Percentiles rank a stretch among this genome's conserved stretches.
Evolutionary conservation across 2,888 invertebrate species (phyloP).

Genomic region (Crioceris asparagi): DNA sequence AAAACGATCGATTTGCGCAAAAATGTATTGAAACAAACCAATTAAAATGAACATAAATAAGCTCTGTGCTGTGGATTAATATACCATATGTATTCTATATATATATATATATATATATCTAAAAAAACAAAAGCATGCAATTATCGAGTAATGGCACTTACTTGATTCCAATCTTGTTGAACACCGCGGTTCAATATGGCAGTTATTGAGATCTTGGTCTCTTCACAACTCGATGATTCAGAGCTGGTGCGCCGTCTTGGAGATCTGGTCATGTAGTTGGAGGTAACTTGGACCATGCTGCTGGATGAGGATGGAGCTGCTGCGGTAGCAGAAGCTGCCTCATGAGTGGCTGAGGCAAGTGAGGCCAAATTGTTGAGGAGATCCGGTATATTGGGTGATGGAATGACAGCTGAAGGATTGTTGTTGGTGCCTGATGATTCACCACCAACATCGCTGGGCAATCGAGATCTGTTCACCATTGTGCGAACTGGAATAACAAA

Average conservation of each 20-base stretch:
- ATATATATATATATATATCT: not conserved
- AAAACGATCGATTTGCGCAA: no score
- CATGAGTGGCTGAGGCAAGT: constrained; percentile 19
- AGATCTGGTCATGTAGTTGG: constrained; percentile 13
- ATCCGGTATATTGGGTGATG: constrained; percentile 17
- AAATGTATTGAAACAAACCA: no score
- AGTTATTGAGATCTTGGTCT: constrained; percentile 24
- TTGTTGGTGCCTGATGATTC: no score
- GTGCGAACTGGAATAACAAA: constrained; percentile 18
- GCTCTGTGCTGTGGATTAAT: no score
- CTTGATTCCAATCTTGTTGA: not conserved
- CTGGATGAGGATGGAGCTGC: not conserved
- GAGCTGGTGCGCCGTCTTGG: constrained; percentile 23
- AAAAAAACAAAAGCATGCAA: not conserved
- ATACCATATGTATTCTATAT: not conserved
- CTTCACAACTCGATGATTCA: constrained; percentile 27
- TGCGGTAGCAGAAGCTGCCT: constrained; percentile 8
- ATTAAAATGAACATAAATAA: no score
- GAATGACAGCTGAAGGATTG: no score
- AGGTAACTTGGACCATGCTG: not conserved
- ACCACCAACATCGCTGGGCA: constrained; percentile 13
- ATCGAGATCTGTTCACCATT: constrained; percentile 12
- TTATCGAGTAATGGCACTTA: not conserved
- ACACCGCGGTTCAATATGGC: constrained; percentile 19
- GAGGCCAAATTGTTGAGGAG: constrained; percentile 20